phyloP scores from a whole-genome alignment of 2,888 invertebrate species.

The Drosophila quinaria region DNA sequence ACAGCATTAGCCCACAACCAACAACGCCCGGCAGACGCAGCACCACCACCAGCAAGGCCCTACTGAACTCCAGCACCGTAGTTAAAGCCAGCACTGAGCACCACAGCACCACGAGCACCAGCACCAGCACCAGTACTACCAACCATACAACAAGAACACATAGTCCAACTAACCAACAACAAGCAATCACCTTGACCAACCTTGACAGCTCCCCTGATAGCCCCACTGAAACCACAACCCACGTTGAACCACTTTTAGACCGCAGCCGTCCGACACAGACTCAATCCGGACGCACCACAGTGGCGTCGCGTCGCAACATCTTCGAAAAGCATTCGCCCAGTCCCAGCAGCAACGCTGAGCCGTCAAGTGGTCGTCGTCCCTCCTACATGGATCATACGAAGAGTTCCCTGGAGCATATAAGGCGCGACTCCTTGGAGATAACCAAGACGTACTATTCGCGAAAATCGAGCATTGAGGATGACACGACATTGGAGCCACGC shows the following conservation, averaged over 20 bases:
- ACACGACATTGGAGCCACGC: constrained; percentile 82
- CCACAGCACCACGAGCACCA: constrained; percentile 31
- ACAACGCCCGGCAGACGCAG: constrained; percentile 28
- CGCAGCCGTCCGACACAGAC: constrained; percentile 39
- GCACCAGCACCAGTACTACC: constrained; percentile 67
- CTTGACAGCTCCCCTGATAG: constrained; percentile 58
- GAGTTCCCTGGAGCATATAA: constrained; percentile 84
- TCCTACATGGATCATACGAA: constrained; percentile 86
- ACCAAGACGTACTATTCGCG: constrained; percentile 82
- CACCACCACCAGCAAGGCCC: constrained; percentile 18
- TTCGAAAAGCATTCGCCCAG: constrained; percentile 77
- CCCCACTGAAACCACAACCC: constrained; percentile 53
- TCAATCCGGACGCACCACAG: constrained; percentile 72
- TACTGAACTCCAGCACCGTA: constrained; percentile 42
- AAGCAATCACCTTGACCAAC: constrained; percentile 24
- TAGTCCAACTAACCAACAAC: constrained; percentile 63
- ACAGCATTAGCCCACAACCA: constrained; percentile 26
- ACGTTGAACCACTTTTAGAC: constrained; percentile 79
- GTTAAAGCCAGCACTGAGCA: constrained; percentile 77
- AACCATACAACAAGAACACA: constrained; percentile 57
- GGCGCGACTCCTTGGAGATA: constrained; percentile 84
- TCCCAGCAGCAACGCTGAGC: constrained; percentile 7
- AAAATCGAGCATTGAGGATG: constrained; percentile 82
- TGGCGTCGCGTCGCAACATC: constrained; percentile 83
- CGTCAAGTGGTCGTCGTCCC: constrained; percentile 74